Evolutionary conservation across 2,888 invertebrate species (phyloP).

Genomic region (Brenthis hecate): DNA sequence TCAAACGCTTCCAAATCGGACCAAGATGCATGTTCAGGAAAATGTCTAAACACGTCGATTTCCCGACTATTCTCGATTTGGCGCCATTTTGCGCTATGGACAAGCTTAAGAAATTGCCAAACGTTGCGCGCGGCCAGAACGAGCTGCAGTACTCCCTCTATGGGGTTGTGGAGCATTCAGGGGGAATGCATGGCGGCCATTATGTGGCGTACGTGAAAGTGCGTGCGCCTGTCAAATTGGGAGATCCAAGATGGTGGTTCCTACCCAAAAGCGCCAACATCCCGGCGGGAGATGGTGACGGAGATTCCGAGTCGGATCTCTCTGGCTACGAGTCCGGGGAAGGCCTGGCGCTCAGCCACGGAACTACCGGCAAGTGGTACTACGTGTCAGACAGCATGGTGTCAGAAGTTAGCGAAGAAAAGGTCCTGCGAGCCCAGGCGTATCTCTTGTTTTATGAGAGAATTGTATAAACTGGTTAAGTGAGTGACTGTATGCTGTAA

Average conservation of each 20-base stretch:
- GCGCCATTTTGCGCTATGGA: constrained; percentile 93
- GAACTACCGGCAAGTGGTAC: constrained; percentile 92
- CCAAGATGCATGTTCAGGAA: constrained; percentile 89
- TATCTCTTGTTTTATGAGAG: constrained; percentile 98
- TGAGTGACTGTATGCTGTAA: constrained; percentile 18
- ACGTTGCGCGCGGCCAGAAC: constrained; percentile 83
- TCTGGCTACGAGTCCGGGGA: constrained; percentile 81
- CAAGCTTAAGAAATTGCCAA: constrained; percentile 83
- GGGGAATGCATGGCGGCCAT: constrained; percentile 91
- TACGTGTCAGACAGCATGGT: constrained; percentile 96
- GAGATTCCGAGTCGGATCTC: constrained; percentile 82
- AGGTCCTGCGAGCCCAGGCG: constrained; percentile 93
- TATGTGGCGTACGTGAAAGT: constrained; percentile 98
- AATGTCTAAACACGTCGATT: constrained; percentile 92
- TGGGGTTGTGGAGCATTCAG: constrained; percentile 97
- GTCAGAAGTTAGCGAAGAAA: constrained; percentile 88
- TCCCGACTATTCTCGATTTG: constrained; percentile 92
- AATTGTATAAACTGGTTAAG: constrained; percentile 83
- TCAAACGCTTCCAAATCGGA: constrained; percentile 96
- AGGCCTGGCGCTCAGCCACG: constrained; percentile 44
- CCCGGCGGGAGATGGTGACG: constrained; percentile 67
- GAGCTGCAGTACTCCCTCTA: constrained; percentile 93
- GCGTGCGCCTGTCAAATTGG: constrained; percentile 81
- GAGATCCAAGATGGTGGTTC: constrained; percentile 89
- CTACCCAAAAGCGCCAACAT: constrained; percentile 84